Evolutionary conservation across 2,888 invertebrate genomes (phyloP).

Genomic region (Patella pellucida): DNA sequence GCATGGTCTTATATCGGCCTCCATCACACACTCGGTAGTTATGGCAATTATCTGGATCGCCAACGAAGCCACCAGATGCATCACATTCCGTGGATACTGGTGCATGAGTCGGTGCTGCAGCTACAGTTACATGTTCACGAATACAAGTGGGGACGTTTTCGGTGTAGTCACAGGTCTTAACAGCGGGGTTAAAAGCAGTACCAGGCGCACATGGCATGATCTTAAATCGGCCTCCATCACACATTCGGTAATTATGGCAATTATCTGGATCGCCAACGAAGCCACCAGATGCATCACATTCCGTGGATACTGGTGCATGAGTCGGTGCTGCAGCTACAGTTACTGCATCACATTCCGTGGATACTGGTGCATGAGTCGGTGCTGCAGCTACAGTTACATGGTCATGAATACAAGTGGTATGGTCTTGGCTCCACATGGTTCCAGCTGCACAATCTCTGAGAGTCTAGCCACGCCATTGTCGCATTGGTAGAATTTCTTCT

Average conservation of each 20-base stretch:
- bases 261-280: background rate
- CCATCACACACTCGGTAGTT: background rate
- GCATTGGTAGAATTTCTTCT: slow-evolving; percentile 30
- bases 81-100: background rate
- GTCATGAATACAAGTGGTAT: slow-evolving; percentile 16
- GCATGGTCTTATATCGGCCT: background rate
- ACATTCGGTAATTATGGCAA: background rate
- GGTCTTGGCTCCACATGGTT: slow-evolving; percentile 23
- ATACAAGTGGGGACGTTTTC: background rate
- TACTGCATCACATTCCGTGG: background rate
- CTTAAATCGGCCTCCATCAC: background rate
- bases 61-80: background rate
- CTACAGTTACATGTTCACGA: background rate
- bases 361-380: background rate
- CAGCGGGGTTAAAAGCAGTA: background rate
- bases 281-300: background rate
- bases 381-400: background rate
- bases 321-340: background rate
- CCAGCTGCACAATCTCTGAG: slow-evolving; percentile 23
- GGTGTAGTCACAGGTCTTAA: background rate
- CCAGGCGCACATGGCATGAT: background rate
- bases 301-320: background rate
- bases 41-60: background rate
- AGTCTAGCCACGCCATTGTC: slow-evolving; percentile 27
- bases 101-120: background rate